A percentile compares a stretch with the other conserved stretches of the same genome.
Conservation (phyloP, 2,888 invertebrate genomes). For the Athripsodes cinereus region DNA sequence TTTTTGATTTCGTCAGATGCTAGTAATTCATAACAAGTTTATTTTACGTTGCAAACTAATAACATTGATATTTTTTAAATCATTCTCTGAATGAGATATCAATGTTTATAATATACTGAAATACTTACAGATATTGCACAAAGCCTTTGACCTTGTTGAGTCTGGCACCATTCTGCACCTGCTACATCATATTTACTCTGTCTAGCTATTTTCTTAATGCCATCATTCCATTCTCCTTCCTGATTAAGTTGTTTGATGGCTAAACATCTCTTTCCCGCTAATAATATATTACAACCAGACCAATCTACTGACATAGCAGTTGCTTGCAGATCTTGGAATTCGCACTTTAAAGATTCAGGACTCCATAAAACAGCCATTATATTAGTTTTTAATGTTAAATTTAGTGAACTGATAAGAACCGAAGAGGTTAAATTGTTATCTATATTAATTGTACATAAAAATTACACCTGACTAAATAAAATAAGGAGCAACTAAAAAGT, state of each 20-base stretch:
- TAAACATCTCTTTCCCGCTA: constrained; percentile 77
- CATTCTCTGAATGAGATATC: no score
- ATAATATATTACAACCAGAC: constrained; percentile 75
- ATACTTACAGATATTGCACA: constrained; percentile 80
- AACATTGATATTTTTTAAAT: no score
- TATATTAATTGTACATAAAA: no score
- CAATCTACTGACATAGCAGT: constrained; percentile 90
- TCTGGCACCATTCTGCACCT: constrained; percentile 89
- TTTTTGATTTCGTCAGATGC: no score
- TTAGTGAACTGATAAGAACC: background rate
- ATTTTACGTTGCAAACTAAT: no score
- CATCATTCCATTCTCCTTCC: constrained; percentile 61
- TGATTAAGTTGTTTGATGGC: constrained; percentile 70
- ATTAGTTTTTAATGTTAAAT: background rate
- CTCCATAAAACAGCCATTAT: constrained; percentile 48
- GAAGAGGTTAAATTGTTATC: background rate
- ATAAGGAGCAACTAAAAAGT: no score
- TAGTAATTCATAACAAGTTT: no score
- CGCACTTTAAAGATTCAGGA: constrained; percentile 52
- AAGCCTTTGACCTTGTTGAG: constrained; percentile 65
- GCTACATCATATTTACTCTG: constrained; percentile 93
- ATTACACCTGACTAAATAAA: no score
- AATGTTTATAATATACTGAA: no score
- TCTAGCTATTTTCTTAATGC: constrained; percentile 71
- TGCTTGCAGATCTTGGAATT: constrained; percentile 83